Base-by-base conservation (phyloP, 2,888 invertebrate species). In the Boloria selene region DNA sequence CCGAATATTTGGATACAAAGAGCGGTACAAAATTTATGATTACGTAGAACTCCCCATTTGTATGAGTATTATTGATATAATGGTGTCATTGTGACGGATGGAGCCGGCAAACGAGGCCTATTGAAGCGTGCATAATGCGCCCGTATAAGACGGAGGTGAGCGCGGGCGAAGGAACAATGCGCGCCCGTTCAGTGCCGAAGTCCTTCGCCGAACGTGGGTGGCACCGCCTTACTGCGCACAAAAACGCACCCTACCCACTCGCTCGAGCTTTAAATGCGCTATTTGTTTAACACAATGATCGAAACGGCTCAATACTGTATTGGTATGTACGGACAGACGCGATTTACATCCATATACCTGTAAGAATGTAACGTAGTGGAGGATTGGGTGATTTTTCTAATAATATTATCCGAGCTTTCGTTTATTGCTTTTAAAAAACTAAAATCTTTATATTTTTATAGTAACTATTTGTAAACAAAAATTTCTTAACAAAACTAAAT, bases 81-180 rank as follows among this genome's bases (percentile, higher is more conserved):
- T 86, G 86, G 85, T 90, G 88, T 87, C 87, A 89, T 91, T 90
- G 90, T 90, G 81, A 85, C 75, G 81, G 77, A 88, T 86, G 85
- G 85, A 80, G 80, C 82, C 83, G 84, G 87, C 86, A 84, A 86
- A 86, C 84, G 88, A 87, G 86, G 80, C 77, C 86, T 86, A 91
- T 91, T 91, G 90, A 89, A 86, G 86, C 85, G 83, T 81, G 81
- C 80, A 91, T 91, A 92, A 91, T 91, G 86, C 83, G 86, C 91
- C 91, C 91, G 90, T 84, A 92, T 91, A 88, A 86, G 87, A 81
- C 69, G 67, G 73, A 77, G 80, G 86, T 83, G 83, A 81, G 84
- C 82, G 82, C 80, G 77, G 79, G 85, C 85, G 83, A 80, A 74
- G 78, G 80, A 81, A 88, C 88, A 88, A 89, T 86, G 81, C 81